phyloP scores from a whole-genome alignment of 2,113 vertebrate genomes.

The Microcebus murinus region DNA sequence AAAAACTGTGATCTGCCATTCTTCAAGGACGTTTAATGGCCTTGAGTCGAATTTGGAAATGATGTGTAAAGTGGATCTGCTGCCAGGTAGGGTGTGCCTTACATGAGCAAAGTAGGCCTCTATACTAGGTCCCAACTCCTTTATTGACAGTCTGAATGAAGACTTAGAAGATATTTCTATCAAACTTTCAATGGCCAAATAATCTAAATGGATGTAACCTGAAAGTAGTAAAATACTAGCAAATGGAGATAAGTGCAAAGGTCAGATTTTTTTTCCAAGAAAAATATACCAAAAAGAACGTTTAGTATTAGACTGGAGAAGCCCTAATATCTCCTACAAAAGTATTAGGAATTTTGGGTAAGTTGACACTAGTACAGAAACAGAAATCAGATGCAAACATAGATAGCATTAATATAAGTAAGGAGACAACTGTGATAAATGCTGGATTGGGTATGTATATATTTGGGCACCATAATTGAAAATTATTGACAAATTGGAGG shows the following conservation, averaged over 20 bases:
- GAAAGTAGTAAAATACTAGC: background rate
- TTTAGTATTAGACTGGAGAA: background rate
- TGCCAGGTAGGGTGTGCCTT: background rate
- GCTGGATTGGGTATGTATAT: background rate
- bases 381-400: background rate
- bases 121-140: background rate
- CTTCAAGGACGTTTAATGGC: background rate
- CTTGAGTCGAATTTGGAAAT: background rate
- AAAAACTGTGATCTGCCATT: background rate
- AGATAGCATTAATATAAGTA: background rate
- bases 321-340: background rate
- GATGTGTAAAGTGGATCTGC: background rate
- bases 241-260: conserved; percentile 19
- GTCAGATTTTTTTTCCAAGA: background rate
- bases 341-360: background rate
- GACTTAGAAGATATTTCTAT: background rate
- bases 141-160: background rate
- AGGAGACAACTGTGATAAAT: background rate
- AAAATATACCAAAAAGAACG: background rate
- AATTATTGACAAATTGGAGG: background rate
- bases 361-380: background rate
- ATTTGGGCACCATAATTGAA: background rate
- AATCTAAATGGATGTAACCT: background rate
- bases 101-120: background rate
- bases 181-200: background rate